Conservation (phyloP, 2,888 invertebrate genomes). For the Lottia scabra region DNA sequence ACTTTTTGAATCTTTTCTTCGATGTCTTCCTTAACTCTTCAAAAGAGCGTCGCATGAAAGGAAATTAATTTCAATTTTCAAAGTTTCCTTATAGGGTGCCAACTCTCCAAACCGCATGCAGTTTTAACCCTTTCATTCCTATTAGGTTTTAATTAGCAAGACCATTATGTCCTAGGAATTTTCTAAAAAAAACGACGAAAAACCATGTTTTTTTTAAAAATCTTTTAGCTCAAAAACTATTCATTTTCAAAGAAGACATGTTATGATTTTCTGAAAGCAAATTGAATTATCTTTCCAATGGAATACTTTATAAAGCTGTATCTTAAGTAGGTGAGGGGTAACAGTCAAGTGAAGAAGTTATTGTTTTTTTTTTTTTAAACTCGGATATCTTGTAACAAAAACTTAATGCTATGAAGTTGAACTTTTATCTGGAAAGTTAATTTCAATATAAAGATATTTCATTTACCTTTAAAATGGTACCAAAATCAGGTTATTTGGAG, state of each 20-base stretch:
- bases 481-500: background rate
- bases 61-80: no score
- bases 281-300: background rate
- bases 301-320: no score
- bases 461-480: background rate
- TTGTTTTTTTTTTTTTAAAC: no score
- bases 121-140: background rate
- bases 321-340: no score
- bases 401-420: conserved; percentile 1
- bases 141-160: background rate
- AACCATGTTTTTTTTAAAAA: background rate
- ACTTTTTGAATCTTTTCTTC: no score
- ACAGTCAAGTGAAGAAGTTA: no score
- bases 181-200: background rate
- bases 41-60: no score
- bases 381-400: background rate
- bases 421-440: background rate
- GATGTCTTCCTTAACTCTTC: no score
- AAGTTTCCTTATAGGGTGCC: no score
- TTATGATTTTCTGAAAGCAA: conserved; percentile 1
- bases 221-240: background rate
- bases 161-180: background rate
- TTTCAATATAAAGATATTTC: no score
- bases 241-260: background rate
- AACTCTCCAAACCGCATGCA: no score